Percentiles rank a stretch among this genome's conserved stretches.
Conservation (phyloP, 2,888 invertebrate genomes). For the Carabus problematicus region DNA sequence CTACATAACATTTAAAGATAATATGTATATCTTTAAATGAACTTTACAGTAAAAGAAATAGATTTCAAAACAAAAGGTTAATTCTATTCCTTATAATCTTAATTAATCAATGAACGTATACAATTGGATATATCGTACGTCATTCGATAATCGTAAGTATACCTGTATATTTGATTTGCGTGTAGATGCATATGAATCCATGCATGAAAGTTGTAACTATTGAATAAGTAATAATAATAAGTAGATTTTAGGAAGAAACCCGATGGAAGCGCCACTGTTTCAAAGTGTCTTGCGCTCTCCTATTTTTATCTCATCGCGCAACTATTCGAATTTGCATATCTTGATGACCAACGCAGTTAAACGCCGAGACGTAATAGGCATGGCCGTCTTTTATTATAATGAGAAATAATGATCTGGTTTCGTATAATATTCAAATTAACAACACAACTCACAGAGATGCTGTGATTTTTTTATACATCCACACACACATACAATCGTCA, state of each 20-base stretch:
- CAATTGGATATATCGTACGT: too few relatives aligned
- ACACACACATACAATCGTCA: not conserved
- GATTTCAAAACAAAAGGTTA: too few relatives aligned
- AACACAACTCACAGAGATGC: conserved; percentile 39
- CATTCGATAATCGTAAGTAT: too few relatives aligned
- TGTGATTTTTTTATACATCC: conserved; percentile 23
- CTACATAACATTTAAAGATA: too few relatives aligned
- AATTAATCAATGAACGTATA: too few relatives aligned
- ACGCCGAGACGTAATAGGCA: conserved; percentile 35
- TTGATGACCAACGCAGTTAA: conserved; percentile 42
- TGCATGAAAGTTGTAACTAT: too few relatives aligned
- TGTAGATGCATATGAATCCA: too few relatives aligned
- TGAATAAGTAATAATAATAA: not conserved
- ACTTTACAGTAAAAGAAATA: too few relatives aligned
- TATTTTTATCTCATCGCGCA: conserved; percentile 38
- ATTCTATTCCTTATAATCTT: too few relatives aligned
- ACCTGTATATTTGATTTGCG: too few relatives aligned
- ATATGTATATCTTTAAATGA: too few relatives aligned
- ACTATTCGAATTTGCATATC: conserved; percentile 42
- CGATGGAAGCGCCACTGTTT: conserved; percentile 8
- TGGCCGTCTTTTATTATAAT: conserved; percentile 42
- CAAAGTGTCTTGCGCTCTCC: conserved; percentile 32
- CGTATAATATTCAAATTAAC: conserved; percentile 42
- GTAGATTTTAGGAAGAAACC: not conserved
- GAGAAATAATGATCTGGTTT: conserved; percentile 43